These are phyloP conservation scores for Vidua macroura DNA, from an alignment of 2,113 vertebrate genomes.

Conservation along the genomic window DNA sequence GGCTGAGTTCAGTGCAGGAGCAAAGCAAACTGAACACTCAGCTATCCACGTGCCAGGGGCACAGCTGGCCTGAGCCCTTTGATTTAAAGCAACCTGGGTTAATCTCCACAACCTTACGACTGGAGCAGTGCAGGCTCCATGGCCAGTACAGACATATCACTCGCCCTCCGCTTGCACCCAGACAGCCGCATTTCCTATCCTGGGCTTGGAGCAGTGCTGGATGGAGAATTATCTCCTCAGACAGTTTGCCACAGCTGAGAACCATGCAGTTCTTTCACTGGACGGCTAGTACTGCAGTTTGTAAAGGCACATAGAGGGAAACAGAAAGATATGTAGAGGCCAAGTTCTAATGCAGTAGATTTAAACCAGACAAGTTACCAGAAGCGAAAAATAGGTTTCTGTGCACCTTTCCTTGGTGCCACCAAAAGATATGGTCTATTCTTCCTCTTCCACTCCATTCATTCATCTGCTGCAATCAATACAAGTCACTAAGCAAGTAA, in stretches of 20 bases:
- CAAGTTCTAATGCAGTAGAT: background rate
- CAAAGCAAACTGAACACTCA: background rate
- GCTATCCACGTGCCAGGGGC: background rate
- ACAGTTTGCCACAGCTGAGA: background rate
- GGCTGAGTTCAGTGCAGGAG: background rate
- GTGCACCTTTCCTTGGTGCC: background rate
- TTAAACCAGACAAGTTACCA: background rate
- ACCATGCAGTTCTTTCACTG: background rate
- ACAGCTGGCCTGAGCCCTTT: background rate
- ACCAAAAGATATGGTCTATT: background rate
- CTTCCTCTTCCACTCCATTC: background rate
- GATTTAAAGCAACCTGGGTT: background rate
- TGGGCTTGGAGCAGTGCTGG: background rate
- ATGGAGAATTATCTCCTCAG: background rate
- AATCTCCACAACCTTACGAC: rapidly evolving
- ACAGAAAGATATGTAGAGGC: background rate
- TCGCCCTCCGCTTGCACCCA: rapidly evolving
- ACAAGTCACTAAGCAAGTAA: background rate
- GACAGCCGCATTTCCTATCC: background rate
- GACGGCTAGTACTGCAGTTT: background rate
- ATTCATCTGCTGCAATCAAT: background rate
- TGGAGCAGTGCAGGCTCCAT: rapidly evolving
- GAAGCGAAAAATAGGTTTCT: background rate
- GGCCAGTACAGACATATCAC: rapidly evolving
- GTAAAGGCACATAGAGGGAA: background rate